Conservation (phyloP, 2,888 invertebrate species). For the Drosophila mulleri region DNA sequence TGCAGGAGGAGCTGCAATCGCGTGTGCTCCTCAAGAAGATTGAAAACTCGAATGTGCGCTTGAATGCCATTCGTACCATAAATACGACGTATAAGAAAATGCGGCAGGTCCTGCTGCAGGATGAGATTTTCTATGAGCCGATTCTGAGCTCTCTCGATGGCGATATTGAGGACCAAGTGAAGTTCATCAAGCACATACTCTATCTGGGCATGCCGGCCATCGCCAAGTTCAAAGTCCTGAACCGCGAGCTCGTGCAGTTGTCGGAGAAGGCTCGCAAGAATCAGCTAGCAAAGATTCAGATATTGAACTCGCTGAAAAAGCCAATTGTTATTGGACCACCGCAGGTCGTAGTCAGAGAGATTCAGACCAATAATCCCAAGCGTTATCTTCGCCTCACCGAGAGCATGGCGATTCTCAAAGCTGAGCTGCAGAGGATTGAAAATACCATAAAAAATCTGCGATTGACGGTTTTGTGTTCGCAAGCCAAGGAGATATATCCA, state of each 20-base stretch:
- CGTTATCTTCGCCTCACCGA: constrained; percentile 83
- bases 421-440: constrained; percentile 75
- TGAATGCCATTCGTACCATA: constrained; percentile 81
- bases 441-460: constrained; percentile 81
- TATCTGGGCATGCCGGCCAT: constrained; percentile 83
- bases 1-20: constrained; percentile 77
- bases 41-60: constrained; percentile 82
- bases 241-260: constrained; percentile 70
- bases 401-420: constrained; percentile 80
- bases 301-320: constrained; percentile 67
- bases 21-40: constrained; percentile 78
- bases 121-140: constrained; percentile 84
- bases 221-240: constrained; percentile 70
- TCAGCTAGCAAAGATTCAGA: constrained; percentile 65
- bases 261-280: constrained; percentile 73
- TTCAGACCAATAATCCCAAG: constrained; percentile 34
- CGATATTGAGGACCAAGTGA: constrained; percentile 83
- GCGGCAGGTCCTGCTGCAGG: constrained; percentile 79
- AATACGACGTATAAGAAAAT: constrained; percentile 82
- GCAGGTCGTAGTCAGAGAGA: background rate
- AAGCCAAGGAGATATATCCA: constrained; percentile 82
- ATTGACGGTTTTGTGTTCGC: constrained; percentile 79
- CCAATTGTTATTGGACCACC: constrained; percentile 31
- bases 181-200: constrained; percentile 82
- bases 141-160: constrained; percentile 81